A percentile compares a stretch with the other conserved stretches of the same genome.
These are phyloP conservation scores for Arothron firmamentum DNA, from an alignment of 2,113 vertebrate species.

Conservation along the genomic window DNA sequence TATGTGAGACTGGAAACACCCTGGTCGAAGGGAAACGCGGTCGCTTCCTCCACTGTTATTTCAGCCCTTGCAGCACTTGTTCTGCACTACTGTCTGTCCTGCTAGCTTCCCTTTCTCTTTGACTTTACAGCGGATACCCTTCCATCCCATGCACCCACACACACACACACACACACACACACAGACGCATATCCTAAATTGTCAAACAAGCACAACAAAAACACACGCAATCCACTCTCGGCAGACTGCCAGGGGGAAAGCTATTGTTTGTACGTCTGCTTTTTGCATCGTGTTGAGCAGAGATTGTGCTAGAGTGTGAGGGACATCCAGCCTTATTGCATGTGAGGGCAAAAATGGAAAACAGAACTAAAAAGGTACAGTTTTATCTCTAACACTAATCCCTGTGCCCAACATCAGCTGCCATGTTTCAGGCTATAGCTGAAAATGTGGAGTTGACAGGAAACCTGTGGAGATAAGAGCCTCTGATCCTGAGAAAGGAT, in stretches of 20 bases:
- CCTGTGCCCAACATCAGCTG: conserved; percentile 22
- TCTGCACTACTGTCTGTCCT: conserved; percentile 38
- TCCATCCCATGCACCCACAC: conserved; percentile 21
- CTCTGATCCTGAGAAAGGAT: conserved; percentile 15
- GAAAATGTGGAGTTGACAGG: conserved; percentile 32
- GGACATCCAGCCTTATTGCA: conserved; percentile 5
- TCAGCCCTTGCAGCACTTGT: conserved; percentile 36
- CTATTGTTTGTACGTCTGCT: conserved; percentile 27
- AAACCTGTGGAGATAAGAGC: conserved; percentile 41
- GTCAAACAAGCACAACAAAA: conserved; percentile 42
- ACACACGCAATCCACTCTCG: conserved; percentile 29
- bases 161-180: conserved; percentile 34
- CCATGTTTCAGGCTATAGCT: conserved; percentile 10
- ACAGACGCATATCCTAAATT: conserved; percentile 36
- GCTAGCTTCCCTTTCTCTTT: conserved; percentile 44
- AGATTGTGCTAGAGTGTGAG: conserved; percentile 1
- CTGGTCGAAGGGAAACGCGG: conserved; percentile 29
- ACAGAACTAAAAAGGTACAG: conserved; percentile 6
- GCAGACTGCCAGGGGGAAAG: conserved; percentile 26
- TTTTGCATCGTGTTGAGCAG: conserved; percentile 18
- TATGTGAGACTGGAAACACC: conserved; percentile 46
- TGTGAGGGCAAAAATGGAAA: background rate
- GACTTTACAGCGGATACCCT: conserved; percentile 40
- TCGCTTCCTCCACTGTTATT: conserved; percentile 60
- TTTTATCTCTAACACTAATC: conserved; percentile 28